Base-by-base conservation (phyloP, 2,797 vertebrate species). In the Leptoclinus maculatus region DNA sequence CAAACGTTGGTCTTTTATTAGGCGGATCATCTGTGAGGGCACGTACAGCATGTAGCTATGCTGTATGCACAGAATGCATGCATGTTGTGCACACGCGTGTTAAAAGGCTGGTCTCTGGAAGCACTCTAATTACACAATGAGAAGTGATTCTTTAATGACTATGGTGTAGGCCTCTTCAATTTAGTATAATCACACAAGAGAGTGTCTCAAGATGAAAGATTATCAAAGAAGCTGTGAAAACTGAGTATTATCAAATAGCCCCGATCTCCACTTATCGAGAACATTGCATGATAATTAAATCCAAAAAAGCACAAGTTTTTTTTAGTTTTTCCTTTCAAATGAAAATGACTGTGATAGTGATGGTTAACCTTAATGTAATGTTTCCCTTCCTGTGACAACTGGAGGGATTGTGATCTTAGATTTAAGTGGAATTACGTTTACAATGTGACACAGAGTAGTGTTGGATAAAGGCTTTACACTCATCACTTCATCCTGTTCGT, bases 101-200 rank as follows among this genome's bases (percentile, higher is more conserved):
- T 38, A 51, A 53, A 38, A 3, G 75, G 67, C 76, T 59, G 81
- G 56, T 84, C 34, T 86, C 83, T n/a, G 76, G 71, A 89, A 90
- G 87, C 76, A 19, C 84, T 81, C 80, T 90, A 91, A 93, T 93
- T 90, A 89, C 79, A 79, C 89, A 91, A 91, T 89, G 86, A 92
- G 88, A 88, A 91, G 90, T 88, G 93, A 91, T 91, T 90, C 92
- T 91, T 92, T 95, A 93, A 95, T 92, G 88, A 91, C 86, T 71
- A 83, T 79, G 85, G 91, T 79, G 86, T 74, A 75, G 87, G 85
- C 88, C 93, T 94, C 94, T 93, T 94, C 91, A 93, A 91, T 93
- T 93, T 91, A 67, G 78, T 82, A 82, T 91, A 95, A 95, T 94
- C 93, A 93, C 88, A 89, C 76, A 34, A 90, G 86, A 93, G 89